These are phyloP conservation scores for Lasioglossum calceatum DNA, from an alignment of 2,888 invertebrate species.

Conservation along the genomic window DNA sequence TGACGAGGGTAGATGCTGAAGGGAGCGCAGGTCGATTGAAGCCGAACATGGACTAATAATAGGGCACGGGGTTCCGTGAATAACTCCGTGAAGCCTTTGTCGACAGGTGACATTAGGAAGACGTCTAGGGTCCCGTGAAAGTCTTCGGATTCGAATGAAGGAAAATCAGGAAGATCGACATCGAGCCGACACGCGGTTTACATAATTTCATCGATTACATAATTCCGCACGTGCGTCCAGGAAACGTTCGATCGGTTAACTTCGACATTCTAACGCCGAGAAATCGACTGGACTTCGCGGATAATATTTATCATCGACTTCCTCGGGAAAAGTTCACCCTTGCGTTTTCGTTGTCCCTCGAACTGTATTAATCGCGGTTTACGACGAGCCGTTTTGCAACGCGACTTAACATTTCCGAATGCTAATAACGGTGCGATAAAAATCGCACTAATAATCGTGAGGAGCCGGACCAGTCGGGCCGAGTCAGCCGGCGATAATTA, in stretches of 20 bases:
- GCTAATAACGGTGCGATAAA: slow-evolving; percentile 67
- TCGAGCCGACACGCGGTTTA: slow-evolving; percentile 5
- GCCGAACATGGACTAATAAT: slow-evolving; percentile 20
- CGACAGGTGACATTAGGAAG: slow-evolving; percentile 11
- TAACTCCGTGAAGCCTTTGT: slow-evolving; percentile 18
- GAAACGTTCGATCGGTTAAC: neutral
- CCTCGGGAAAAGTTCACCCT: neutral
- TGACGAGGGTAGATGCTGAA: slow-evolving; percentile 35
- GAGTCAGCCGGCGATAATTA: slow-evolving; percentile 75
- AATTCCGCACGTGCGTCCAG: neutral
- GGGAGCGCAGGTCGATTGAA: slow-evolving; percentile 4
- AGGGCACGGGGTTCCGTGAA: slow-evolving; percentile 28
- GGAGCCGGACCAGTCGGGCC: neutral
- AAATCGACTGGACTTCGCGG: neutral
- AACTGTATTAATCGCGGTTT: slow-evolving; percentile 52
- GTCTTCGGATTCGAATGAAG: neutral
- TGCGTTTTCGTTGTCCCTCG: neutral
- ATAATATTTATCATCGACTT: neutral
- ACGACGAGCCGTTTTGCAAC: slow-evolving; percentile 48
- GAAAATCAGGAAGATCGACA: slow-evolving; percentile 5
- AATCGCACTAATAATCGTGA: slow-evolving; percentile 71
- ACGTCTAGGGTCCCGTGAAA: slow-evolving; percentile 31
- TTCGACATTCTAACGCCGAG: neutral
- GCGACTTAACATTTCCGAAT: slow-evolving; percentile 72
- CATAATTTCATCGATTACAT: slow-evolving; percentile 27